Percentiles rank a stretch among this genome's conserved stretches.
These are phyloP conservation scores for Yponomeuta malinellus DNA, from an alignment of 2,888 invertebrate genomes.

Conservation along the genomic window DNA sequence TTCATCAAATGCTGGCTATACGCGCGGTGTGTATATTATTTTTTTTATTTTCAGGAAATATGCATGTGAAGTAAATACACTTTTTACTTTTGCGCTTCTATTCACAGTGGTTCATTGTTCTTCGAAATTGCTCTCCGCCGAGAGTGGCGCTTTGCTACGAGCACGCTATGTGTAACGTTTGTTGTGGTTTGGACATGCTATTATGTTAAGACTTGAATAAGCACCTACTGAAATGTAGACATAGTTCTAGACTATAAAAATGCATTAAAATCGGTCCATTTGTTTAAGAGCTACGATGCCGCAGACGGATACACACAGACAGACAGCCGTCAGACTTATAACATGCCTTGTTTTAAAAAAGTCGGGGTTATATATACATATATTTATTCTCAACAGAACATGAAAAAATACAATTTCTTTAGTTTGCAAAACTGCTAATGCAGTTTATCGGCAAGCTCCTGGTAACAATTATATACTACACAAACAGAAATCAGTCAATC, in stretches of 20 bases:
- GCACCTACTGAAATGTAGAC: neutral
- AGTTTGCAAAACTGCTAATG: too few species aligned
- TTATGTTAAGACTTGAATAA: neutral
- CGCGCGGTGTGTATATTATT: neutral
- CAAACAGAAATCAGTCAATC: neutral
- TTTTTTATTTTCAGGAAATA: conserved; percentile 40
- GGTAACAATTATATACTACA: neutral
- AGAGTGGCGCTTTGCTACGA: conserved; percentile 56
- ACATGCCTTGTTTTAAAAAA: too few species aligned
- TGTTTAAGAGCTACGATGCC: too few species aligned
- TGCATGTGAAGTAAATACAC: conserved; percentile 66
- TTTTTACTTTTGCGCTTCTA: conserved; percentile 64
- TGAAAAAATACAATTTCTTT: too few species aligned
- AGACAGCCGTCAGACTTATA: too few species aligned
- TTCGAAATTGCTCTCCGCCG: conserved; percentile 66
- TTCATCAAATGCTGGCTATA: conserved; percentile 28
- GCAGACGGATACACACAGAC: too few species aligned
- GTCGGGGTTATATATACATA: too few species aligned
- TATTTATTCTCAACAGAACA: too few species aligned
- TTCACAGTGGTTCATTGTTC: conserved; percentile 67
- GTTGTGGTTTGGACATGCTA: conserved; percentile 15
- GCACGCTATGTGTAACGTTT: conserved; percentile 38
- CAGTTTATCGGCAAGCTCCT: too few species aligned
- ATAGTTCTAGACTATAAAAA: neutral
- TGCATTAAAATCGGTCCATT: neutral